Evolutionary conservation across 2,797 vertebrate species (phyloP).

Genomic region (Perodicticus potto): DNA sequence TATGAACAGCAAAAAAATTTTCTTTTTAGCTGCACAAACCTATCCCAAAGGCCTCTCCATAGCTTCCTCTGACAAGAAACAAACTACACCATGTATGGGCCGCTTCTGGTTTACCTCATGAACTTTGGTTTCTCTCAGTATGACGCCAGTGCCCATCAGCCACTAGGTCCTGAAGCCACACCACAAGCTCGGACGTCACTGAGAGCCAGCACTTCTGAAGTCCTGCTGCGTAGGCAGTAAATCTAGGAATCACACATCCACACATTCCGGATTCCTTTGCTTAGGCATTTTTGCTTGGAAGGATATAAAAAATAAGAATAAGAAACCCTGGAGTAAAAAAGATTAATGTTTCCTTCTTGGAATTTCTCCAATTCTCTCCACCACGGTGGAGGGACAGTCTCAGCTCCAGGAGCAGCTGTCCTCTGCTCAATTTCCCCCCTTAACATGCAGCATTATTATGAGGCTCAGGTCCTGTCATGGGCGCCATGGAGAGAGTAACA

Average conservation of each 20-base stretch:
- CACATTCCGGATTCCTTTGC: background rate
- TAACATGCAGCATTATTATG: background rate
- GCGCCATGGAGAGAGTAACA: background rate
- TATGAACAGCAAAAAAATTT: background rate
- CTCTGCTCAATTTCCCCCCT: background rate
- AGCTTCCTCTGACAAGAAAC: background rate
- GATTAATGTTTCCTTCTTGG: background rate
- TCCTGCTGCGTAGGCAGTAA: background rate
- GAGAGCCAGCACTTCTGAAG: background rate
- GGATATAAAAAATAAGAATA: background rate
- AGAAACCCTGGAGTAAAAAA: background rate
- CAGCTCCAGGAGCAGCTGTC: background rate
- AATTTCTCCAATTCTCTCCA: background rate
- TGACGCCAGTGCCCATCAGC: background rate
- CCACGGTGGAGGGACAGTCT: background rate
- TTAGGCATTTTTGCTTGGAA: background rate
- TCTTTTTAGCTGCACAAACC: too few relatives aligned
- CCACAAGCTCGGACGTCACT: background rate
- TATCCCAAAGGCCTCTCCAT: background rate
- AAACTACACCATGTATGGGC: accelerated
- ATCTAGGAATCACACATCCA: background rate
- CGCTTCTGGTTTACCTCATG: background rate
- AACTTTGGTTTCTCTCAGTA: background rate
- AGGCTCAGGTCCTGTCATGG: background rate
- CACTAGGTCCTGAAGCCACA: background rate